A percentile compares a stretch with the other conserved stretches of the same genome.
phyloP scores from a whole-genome alignment of 1,140 invertebrate genomes.

The Drosophila fuyamai region DNA sequence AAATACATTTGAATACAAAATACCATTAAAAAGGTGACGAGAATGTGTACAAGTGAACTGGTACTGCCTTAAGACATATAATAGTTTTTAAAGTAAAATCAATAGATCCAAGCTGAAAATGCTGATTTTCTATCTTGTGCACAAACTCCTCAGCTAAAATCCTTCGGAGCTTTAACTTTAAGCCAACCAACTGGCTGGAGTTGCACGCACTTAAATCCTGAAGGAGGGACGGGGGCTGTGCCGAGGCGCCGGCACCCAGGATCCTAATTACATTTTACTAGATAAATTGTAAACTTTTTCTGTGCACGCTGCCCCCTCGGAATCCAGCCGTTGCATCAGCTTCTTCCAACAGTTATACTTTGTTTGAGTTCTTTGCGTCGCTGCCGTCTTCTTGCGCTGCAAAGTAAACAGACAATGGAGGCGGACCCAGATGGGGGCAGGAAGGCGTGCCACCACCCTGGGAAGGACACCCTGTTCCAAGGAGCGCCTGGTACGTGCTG shows the following conservation, averaged over 20 bases:
- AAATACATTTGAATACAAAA: too few relatives aligned
- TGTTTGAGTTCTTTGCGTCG: constrained; percentile 77
- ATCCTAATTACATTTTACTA: constrained; percentile 84
- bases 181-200: constrained; percentile 21
- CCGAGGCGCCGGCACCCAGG: constrained; percentile 65
- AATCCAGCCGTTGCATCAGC: constrained; percentile 40
- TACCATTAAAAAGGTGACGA: too few relatives aligned
- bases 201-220: constrained; percentile 28
- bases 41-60: too few relatives aligned
- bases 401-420: constrained; percentile 59
- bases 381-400: constrained; percentile 71
- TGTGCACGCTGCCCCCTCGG: constrained; percentile 50
- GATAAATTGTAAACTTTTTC: constrained; percentile 84
- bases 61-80: too few relatives aligned
- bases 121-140: neutral
- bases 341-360: constrained; percentile 78
- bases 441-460: neutral
- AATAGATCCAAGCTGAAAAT: too few relatives aligned
- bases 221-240: neutral
- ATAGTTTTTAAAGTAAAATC: too few relatives aligned
- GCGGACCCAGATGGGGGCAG: neutral
- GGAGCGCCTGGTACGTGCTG: constrained; percentile 51
- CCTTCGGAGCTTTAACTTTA: constrained; percentile 29
- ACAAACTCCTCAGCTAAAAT: neutral
- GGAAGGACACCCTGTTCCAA: constrained; percentile 11